Base-by-base conservation (phyloP, 53 echinoderm and acorn worm genomes). In the Paracentrotus lividus region DNA sequence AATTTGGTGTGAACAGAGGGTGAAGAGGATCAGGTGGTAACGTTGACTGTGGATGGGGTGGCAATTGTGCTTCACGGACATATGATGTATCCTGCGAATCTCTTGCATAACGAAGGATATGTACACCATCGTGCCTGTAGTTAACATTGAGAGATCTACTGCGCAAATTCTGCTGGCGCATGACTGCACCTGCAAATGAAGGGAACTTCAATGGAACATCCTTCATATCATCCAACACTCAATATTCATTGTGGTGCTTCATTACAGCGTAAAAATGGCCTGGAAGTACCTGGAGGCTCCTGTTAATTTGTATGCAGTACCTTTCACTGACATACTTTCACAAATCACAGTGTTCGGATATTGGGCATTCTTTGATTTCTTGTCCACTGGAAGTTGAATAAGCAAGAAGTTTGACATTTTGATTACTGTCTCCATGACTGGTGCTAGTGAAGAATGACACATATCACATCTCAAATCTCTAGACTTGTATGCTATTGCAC, bases 181-280 rank as follows among this genome's bases (percentile, higher is more conserved):
- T 68, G 23, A 68, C 69, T 68, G 69, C 69, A 68, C 9, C 69
- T 8, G 69, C 69, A 68, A 68, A 68, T 27, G 69, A 68, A 68
- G 69, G 33, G 69, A 68, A 68, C 69, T 68, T 68, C 23, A 68
- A 68, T n/a, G 69, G 8, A 32, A 68, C 26, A 32, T 68, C 69
- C 69, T 68, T 68, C 69, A 68, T 8, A 68, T 68, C 69, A 68
- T 68, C 69, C 69, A 68, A 68, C 33, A 68, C 69, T n/a, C 69
- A 68, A 32, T 32, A 68, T 68, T 68, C 69, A 6, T 68, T 68
- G 69, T n/a, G 69, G 69, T 32, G 69, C 69, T 68, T 68, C 69
- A 68, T 20, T n/a, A 68, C 69, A 14, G 69, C 69, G 33, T 68
- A 68, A n/a, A 68, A 68, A 68, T 68, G 69, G 33, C 69, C 69